phyloP scores from a whole-genome alignment of 2,888 invertebrate species.

The Parochlus steinenii region DNA sequence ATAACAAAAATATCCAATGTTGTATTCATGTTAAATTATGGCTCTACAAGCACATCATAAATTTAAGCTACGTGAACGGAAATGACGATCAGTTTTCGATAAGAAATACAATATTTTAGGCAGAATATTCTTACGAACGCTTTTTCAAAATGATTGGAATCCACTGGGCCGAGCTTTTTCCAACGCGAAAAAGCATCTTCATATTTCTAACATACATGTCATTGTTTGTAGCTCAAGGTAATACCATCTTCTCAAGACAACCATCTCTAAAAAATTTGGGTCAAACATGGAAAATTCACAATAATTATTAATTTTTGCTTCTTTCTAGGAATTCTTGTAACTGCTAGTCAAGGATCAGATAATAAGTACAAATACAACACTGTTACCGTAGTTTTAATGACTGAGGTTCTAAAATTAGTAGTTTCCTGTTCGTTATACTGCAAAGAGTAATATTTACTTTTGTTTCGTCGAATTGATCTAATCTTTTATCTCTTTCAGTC shows the following conservation, averaged over 20 bases:
- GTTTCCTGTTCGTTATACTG: slow-evolving; percentile 55
- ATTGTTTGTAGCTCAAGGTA: slow-evolving; percentile 86
- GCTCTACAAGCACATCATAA: too few relatives aligned
- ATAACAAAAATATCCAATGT: too few relatives aligned
- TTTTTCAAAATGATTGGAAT: slow-evolving; percentile 21
- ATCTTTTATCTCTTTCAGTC: slow-evolving; percentile 32
- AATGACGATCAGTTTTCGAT: too few relatives aligned
- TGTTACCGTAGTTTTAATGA: slow-evolving; percentile 71
- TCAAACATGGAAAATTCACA: not conserved
- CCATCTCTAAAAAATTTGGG: not conserved
- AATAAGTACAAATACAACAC: slow-evolving; percentile 77
- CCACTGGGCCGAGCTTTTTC: slow-evolving; percentile 56
- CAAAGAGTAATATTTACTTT: slow-evolving; percentile 37
- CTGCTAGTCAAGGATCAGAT: slow-evolving; percentile 68
- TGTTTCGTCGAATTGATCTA: not conserved
- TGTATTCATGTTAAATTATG: too few relatives aligned
- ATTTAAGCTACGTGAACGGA: too few relatives aligned
- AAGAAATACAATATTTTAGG: too few relatives aligned
- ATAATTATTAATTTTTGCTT: slow-evolving; percentile 13
- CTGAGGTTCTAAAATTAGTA: slow-evolving; percentile 71
- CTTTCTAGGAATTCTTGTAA: slow-evolving; percentile 71
- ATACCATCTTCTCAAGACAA: slow-evolving; percentile 17
- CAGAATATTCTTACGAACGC: too few relatives aligned
- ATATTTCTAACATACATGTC: slow-evolving; percentile 75
- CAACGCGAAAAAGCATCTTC: slow-evolving; percentile 59